Conservation (phyloP, 2,797 vertebrate species). For the Gobionotothen gibberifrons region DNA sequence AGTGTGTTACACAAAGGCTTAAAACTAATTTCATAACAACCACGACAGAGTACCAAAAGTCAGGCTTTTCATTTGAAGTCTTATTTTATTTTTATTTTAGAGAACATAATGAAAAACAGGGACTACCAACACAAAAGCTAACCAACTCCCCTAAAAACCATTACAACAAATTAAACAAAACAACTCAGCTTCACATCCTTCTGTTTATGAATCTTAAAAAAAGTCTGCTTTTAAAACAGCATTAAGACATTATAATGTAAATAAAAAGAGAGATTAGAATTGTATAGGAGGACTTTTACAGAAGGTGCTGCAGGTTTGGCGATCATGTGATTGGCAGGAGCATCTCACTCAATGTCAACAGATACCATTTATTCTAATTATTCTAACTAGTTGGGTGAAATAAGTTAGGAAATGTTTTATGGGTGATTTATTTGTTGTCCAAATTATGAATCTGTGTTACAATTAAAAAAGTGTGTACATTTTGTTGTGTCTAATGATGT, state of each 20-base stretch:
- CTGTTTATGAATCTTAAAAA: slow-evolving; percentile 62
- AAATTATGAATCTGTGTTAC: slow-evolving; percentile 26
- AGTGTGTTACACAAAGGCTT: slow-evolving; percentile 8
- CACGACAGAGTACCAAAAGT: slow-evolving; percentile 4
- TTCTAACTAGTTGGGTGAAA: slow-evolving; percentile 7
- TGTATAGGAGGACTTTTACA: slow-evolving; percentile 29
- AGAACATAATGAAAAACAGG: slow-evolving; percentile 41
- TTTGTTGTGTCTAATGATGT: slow-evolving; percentile 17
- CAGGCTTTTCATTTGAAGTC: slow-evolving; percentile 26
- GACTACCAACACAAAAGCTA: slow-evolving; percentile 43
- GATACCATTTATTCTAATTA: slow-evolving; percentile 21
- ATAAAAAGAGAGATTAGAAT: slow-evolving; percentile 39
- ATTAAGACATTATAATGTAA: slow-evolving; percentile 70
- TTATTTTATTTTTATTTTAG: slow-evolving; percentile 49
- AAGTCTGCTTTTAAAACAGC: slow-evolving; percentile 64
- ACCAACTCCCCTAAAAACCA: slow-evolving; percentile 27
- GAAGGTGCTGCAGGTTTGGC: slow-evolving; percentile 53
- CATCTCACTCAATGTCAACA: slow-evolving; percentile 1
- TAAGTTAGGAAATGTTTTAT: slow-evolving; percentile 5
- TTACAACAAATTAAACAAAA: slow-evolving; percentile 25
- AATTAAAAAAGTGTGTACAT: not conserved
- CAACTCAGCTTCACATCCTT: slow-evolving; percentile 31
- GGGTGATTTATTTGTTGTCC: slow-evolving; percentile 6
- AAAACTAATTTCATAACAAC: not conserved
- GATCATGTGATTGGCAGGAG: slow-evolving; percentile 24